Base-by-base conservation (phyloP, 2,888 invertebrate species). In the Melanostoma scalare region DNA sequence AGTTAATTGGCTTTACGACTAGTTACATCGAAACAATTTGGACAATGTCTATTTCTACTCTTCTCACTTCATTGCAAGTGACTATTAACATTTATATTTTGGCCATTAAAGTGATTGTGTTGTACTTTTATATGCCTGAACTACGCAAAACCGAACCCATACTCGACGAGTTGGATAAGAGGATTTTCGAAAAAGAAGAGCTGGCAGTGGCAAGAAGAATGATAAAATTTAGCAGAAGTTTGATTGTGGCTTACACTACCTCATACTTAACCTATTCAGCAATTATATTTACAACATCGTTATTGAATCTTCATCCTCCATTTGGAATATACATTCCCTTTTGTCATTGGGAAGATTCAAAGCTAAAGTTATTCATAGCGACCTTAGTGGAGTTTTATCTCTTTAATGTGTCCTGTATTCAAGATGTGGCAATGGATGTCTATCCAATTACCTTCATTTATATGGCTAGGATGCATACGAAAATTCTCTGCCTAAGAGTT, bases 311-410 rank as follows among this genome's bases (percentile, higher is more conserved):
- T 1, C 81, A 76, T 44, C 81, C 81, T 3, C 81, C 81, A 1
- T 81, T 42, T 30, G 53, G 67, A 9, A 76, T 81, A 0, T 81
- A 72, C 9, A 81, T 81, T 30, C 76, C 76, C 0, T 81, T 10
- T n/a, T 72, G 71, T 6, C 36, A 81, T 30, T 81, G 81, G 81
- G 5, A 81, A 44, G 81, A 81, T 3, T 81, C 81, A 0, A 55
- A 6, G 5, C 1, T 10, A 0, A 81, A 81, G 38, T 20, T 72
- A 67, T 44, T 76, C 0, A 44, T 76, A 40, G 67, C 81, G 10
- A 81, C 61, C 31, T 46, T 81, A 0, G 2, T 81, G 6, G 81
- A 81, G 6, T 76, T 31, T 4, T 72, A 67, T 40, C 61, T 81
- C 2, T 35, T 81, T 2, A 72, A 72, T 40, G 6, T 81, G 0